These are phyloP conservation scores for Creontiades dilutus DNA, from an alignment of 2,888 invertebrate genomes.

Conservation along the genomic window DNA sequence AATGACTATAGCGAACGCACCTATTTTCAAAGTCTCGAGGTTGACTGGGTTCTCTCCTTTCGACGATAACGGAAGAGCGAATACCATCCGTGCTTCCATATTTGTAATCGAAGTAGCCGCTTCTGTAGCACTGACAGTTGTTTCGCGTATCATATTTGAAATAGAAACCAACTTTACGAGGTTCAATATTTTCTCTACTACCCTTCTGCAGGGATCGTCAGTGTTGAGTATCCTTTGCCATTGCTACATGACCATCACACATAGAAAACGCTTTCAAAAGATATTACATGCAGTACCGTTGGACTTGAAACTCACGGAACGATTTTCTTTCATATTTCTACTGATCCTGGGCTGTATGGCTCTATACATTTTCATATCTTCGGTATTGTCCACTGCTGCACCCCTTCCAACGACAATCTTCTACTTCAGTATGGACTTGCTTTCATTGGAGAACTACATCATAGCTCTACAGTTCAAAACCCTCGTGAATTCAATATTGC, in stretches of 20 bases:
- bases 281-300: background rate
- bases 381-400: background rate
- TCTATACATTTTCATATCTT: background rate
- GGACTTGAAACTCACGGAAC: background rate
- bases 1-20: background rate
- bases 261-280: background rate
- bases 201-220: background rate
- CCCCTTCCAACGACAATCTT: background rate
- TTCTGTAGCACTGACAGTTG: background rate
- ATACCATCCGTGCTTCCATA: background rate
- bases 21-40: background rate
- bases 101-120: background rate
- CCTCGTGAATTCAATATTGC: background rate
- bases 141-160: background rate
- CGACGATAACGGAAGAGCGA: background rate
- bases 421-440: background rate
- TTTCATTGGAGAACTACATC: background rate
- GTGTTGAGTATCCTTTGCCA: background rate
- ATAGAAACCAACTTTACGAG: background rate
- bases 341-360: background rate
- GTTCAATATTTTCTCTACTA: background rate
- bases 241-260: background rate
- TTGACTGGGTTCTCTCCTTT: background rate
- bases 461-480: background rate
- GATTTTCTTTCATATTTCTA: background rate